Base-by-base conservation (phyloP, 30 jellyfish, hydroid and myxozoan species). In the Mastigias papua region DNA sequence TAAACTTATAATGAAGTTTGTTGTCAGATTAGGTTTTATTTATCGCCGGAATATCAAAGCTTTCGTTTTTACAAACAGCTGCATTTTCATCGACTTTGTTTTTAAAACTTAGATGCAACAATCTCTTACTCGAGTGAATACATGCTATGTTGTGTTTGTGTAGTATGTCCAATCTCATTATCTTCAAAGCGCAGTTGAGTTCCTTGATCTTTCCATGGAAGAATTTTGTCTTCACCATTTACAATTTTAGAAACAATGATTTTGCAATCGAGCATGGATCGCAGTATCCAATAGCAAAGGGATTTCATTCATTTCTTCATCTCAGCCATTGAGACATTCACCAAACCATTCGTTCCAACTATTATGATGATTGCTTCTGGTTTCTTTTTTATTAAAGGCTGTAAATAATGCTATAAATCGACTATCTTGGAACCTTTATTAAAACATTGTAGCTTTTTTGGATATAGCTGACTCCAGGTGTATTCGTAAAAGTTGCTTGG, bases 321-420 rank as follows among this genome's bases (percentile, higher is more conserved):
- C 21, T 61, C 73, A 61, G 9, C 22, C 10, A 27, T 27, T n/a
- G 73, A 61, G 10, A 61, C 25, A 4, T 61, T 20, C 73, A 61
- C 73, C 73, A 61, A 61, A 61, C 21, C 73, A 20, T 61, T 61
- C 21, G 73, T 61, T 5, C 73, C 73, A 61, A 61, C 73, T 25
- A 61, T 61, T 61, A 61, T n/a, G 9, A 61, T 61, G 22, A 61
- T 5, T 61, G 10, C 21, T 7, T 46, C 60, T 46, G 60, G 60
- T 8, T 46, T 46, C 8, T 46, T 46, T 46, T 16, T 46, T 8
- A 46, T 16, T 46, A 46, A 46, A 6, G 60, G 60, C 60, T 46
- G 8, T 16, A 46, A 16, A 16, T 46, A 46, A 16, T 46, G 16
- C 8, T 6, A 46, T 16, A 46, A 6, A 16, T 46, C 60, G 60